Percentiles rank a stretch among this genome's conserved stretches.
Conservation (phyloP, 2,797 vertebrate species). For the Anas georgica region DNA sequence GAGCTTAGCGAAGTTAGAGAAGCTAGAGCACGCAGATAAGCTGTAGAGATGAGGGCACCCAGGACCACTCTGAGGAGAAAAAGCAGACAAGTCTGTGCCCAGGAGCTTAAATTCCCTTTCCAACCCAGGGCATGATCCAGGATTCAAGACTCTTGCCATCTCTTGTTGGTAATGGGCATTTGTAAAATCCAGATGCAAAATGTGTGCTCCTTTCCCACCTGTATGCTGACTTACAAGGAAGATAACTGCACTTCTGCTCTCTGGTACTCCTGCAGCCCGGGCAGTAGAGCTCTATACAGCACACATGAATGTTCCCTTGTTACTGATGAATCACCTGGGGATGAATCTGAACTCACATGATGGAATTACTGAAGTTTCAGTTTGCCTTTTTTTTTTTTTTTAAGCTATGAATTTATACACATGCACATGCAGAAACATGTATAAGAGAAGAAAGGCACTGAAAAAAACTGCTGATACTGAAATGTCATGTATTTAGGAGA, state of each 20-base stretch:
- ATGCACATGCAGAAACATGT: not conserved
- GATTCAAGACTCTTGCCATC: conserved; percentile 19
- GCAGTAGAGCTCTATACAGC: conserved; percentile 11
- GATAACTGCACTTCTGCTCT: conserved; percentile 46
- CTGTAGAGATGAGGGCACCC: not conserved
- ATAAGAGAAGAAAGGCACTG: not conserved
- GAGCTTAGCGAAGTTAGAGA: not conserved
- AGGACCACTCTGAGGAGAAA: not conserved
- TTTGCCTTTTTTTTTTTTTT: not conserved
- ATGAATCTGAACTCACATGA: not conserved
- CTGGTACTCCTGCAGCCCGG: not conserved
- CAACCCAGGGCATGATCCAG: not conserved
- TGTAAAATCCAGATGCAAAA: conserved; percentile 44
- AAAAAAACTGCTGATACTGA: not conserved
- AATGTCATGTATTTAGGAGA: not conserved
- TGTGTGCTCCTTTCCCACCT: not conserved
- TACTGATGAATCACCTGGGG: conserved; percentile 20
- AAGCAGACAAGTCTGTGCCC: not conserved
- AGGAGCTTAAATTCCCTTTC: not conserved
- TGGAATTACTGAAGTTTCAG: not conserved
- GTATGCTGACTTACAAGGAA: conserved; percentile 44
- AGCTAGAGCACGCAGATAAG: conserved; percentile 1
- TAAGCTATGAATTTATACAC: not conserved
- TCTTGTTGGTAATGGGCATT: not conserved
- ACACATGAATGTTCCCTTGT: not conserved